A percentile compares a stretch with the other conserved stretches of the same genome.
phyloP scores from a whole-genome alignment of 1,140 invertebrate genomes.

The Paraescarpia echinospica region DNA sequence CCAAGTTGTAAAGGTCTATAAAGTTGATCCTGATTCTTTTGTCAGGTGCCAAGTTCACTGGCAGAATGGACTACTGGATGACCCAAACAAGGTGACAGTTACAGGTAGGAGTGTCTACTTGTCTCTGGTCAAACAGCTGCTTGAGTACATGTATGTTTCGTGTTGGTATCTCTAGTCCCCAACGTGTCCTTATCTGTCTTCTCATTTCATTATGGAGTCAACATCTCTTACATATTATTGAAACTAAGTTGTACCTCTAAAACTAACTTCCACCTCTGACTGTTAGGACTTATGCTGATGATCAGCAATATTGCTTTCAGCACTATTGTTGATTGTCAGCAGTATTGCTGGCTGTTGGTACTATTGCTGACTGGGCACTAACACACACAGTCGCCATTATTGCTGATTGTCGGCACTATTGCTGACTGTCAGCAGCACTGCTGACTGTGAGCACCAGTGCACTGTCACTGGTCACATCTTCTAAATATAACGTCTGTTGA shows the following conservation, averaged over 20 bases:
- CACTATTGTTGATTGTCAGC: background rate
- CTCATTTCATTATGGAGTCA: background rate
- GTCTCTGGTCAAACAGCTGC: background rate
- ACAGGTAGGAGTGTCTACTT: background rate
- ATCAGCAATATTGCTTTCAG: background rate
- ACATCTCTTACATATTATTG: no score
- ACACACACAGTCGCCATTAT: background rate
- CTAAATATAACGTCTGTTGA: background rate
- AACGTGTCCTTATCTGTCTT: background rate
- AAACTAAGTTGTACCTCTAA: no score
- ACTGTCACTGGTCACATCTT: background rate
- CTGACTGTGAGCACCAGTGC: background rate
- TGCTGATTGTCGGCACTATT: background rate
- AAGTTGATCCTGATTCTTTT: background rate
- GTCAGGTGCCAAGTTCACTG: constrained; percentile 1
- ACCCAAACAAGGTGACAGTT: background rate
- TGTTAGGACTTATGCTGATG: background rate
- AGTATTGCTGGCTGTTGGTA: background rate
- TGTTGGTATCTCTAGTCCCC: background rate
- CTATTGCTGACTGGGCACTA: background rate
- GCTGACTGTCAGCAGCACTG: background rate
- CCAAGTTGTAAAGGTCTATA: background rate
- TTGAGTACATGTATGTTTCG: background rate
- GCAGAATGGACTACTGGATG: background rate
- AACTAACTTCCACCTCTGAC: background rate